These are phyloP conservation scores for Mercenaria mercenaria DNA, from an alignment of 1,140 invertebrate genomes.

Conservation along the genomic window DNA sequence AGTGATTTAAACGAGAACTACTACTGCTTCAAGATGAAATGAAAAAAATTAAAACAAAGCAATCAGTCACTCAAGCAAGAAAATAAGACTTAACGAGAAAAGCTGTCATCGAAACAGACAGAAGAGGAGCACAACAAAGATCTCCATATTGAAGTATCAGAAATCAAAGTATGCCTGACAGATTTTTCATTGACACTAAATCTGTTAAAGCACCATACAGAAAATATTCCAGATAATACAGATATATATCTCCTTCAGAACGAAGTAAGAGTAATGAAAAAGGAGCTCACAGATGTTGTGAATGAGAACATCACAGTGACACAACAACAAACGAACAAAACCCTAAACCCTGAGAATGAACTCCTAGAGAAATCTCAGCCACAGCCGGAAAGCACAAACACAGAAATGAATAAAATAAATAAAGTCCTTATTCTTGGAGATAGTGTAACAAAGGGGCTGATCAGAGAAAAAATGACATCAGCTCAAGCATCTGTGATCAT, in stretches of 20 bases:
- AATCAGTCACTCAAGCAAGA: background rate
- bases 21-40: background rate
- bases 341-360: too few relatives aligned
- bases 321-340: background rate
- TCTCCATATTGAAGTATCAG: background rate
- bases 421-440: background rate
- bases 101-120: background rate
- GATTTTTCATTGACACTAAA: background rate
- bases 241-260: background rate
- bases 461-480: background rate
- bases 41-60: background rate
- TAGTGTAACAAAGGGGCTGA: background rate
- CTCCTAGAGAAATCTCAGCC: background rate
- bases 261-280: background rate
- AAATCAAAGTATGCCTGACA: background rate
- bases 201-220: background rate
- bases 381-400: background rate
- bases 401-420: background rate
- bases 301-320: background rate
- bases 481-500: background rate
- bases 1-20: background rate
- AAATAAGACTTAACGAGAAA: background rate
- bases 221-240: background rate
- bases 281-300: background rate
- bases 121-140: background rate